Evolutionary conservation across 2,888 invertebrate genomes (phyloP), one percentile per base, ranked within the genome.

Genomic region (Nomada lathburiana): DNA sequence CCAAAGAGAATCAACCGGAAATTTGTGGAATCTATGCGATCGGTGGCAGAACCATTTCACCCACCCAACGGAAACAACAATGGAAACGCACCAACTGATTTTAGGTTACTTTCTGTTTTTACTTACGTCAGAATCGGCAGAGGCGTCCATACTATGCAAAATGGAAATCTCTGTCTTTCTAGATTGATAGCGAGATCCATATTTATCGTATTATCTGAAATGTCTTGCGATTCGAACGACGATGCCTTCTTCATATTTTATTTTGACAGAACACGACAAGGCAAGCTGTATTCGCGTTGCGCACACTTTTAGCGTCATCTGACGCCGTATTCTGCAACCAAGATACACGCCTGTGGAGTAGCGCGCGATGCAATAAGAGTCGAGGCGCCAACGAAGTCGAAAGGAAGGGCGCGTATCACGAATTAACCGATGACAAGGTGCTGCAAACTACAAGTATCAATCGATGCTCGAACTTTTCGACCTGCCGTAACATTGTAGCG

Each of bases 61-160:
- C 47, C 47, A 47, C 16, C 47, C 13, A 47, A 47, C 47, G 47
- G 13, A 16, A 16, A 16, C 11, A 10, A 4, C 47, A 47, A 47
- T 47, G 3, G 11, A 13, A 18, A 7, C 42, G 26, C 4, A 16
- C 23, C 7, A 20, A 23, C 23, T 2, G 2, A 2, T 7, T n/a
- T 20, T 26, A 84, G 83, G 69, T 84, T 84, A 80, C 16, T 7
- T 67, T 16, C 13, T 3, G 13, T 4, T 9, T 70, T 11, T 47
- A 94, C 96, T 95, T 94, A 97, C 97, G 98, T 97, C 89, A 99
- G 91, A 69, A 98, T 94, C 2, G 99, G 99, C 89, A 99, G 97
- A 0, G 99, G 99, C 1, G 99, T 99, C 99, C 99, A 99, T 4
- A 99, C 99, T 78, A 99, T 97, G 91, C 98, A 98, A 93, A 96